Base-by-base conservation (phyloP, 1,140 invertebrate genomes). In the Rhagoletis zephyria region DNA sequence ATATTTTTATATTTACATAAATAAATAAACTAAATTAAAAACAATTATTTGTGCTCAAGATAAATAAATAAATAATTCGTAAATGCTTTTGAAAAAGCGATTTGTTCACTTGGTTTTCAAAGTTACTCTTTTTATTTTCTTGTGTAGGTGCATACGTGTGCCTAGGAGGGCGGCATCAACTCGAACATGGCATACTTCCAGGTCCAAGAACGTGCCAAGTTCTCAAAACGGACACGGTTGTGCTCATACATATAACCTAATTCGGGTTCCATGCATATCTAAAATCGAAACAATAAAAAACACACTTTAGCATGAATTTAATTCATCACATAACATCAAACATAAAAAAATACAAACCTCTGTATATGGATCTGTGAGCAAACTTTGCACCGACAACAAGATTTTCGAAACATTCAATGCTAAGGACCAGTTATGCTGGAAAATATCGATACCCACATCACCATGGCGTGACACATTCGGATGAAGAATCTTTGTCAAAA, bases 401-500 rank as follows among this genome's bases (percentile, higher is more conserved):
- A 98, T 95, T 92, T 99, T 98, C 65, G 97, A 96, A 91, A 98
- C 96, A 14, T 98, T 98, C 45, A 99, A 93, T 12, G 97, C 97
- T 85, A 98, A 93, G 60, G 97, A 98, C 98, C 98, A 99, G 93
- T 98, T 98, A 93, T 98, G 97, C 91, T 98, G 97, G 90, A 99
- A 97, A 14, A 97, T 98, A 94, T 98, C 98, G 88, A 98, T 97
- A 59, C 98, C 98, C 88, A 98, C 97, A 94, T 98, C 97, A n/a
- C 98, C 98, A 92, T 99, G 98, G 12, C 98, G 95, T 45, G 97
- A 98, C 56, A 99, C 96, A 93, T 99, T 99, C 4, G 98, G 98
- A 94, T 99, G 98, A 90, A 98, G 95, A 89, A 99, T 97, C 93
- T 97, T 97, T 9, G 97, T 98, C 42, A 98, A 93, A 93, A 98